Percentiles rank a stretch among this genome's conserved stretches.
These are phyloP conservation scores for Saiga tatarica DNA, from an alignment of 2,113 vertebrate genomes.

Conservation along the genomic window DNA sequence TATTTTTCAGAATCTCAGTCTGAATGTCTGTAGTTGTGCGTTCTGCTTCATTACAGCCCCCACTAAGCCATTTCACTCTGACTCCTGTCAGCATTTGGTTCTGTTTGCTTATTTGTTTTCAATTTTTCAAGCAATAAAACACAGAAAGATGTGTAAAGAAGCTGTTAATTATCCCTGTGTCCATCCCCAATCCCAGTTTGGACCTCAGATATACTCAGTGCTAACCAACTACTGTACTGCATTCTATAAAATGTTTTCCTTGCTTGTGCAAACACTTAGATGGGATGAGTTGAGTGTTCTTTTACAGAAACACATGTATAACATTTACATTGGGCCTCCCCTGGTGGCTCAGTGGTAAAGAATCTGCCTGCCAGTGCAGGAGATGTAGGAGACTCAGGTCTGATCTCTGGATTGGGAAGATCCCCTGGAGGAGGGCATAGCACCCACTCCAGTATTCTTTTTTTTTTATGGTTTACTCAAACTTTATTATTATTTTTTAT, in stretches of 20 bases:
- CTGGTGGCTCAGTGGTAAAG: neutral
- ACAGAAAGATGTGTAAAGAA: neutral
- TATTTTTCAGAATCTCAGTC: neutral
- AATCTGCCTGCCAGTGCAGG: rapidly evolving
- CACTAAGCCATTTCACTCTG: neutral
- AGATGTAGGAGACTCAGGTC: neutral
- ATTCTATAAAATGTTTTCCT: neutral
- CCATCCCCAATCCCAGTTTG: neutral
- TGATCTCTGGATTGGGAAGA: neutral
- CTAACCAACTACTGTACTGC: neutral
- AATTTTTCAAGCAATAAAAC: neutral
- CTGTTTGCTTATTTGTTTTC: neutral
- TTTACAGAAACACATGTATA: neutral
- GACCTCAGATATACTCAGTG: neutral
- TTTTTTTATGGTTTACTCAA: too few relatives aligned
- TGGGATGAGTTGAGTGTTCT: neutral
- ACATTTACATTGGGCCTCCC: neutral
- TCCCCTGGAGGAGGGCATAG: neutral
- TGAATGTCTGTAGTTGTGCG: neutral
- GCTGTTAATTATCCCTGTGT: neutral
- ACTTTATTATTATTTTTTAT: too few relatives aligned
- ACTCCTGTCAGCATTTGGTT: neutral
- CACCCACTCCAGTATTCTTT: neutral
- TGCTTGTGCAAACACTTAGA: neutral
- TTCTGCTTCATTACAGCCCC: neutral